phyloP scores from a whole-genome alignment of 2,113 vertebrate species.

The Tragelaphus strepsiceros region DNA sequence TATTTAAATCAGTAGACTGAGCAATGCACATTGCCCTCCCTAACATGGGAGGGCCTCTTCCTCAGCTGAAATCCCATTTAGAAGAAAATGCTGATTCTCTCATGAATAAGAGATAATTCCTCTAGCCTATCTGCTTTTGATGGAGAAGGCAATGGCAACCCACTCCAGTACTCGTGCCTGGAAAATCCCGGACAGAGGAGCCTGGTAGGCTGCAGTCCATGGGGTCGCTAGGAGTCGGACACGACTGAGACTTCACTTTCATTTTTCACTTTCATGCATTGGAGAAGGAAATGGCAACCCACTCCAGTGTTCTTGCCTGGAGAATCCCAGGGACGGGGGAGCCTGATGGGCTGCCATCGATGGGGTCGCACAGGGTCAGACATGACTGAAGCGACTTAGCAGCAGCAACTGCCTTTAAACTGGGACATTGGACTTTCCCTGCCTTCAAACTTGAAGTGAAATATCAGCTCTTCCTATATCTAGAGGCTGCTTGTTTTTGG shows the following conservation, averaged over 20 bases:
- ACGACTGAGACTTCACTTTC: too few relatives aligned
- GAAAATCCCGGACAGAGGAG: too few relatives aligned
- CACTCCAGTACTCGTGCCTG: too few relatives aligned
- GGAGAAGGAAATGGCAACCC: too few relatives aligned
- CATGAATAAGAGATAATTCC: neutral
- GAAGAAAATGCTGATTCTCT: neutral
- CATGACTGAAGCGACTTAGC: too few relatives aligned
- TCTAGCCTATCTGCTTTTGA: neutral
- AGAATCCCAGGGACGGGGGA: fast-evolving
- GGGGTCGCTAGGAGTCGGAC: fast-evolving
- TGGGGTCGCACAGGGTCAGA: too few relatives aligned
- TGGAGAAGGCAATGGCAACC: too few relatives aligned
- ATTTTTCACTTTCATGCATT: too few relatives aligned
- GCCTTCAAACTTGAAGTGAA: neutral
- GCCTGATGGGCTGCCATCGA: fast-evolving
- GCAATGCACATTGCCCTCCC: neutral
- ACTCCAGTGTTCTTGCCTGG: too few relatives aligned
- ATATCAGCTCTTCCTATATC: neutral
- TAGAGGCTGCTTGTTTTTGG: neutral
- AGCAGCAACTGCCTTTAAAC: neutral
- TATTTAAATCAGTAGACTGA: neutral
- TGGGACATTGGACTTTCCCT: neutral
- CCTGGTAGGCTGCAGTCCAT: too few relatives aligned
- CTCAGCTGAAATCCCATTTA: neutral
- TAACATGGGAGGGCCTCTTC: too few relatives aligned